These are phyloP conservation scores for Neolamprologus kungweensis DNA, from an alignment of 2,113 vertebrate species.

Conservation along the genomic window DNA sequence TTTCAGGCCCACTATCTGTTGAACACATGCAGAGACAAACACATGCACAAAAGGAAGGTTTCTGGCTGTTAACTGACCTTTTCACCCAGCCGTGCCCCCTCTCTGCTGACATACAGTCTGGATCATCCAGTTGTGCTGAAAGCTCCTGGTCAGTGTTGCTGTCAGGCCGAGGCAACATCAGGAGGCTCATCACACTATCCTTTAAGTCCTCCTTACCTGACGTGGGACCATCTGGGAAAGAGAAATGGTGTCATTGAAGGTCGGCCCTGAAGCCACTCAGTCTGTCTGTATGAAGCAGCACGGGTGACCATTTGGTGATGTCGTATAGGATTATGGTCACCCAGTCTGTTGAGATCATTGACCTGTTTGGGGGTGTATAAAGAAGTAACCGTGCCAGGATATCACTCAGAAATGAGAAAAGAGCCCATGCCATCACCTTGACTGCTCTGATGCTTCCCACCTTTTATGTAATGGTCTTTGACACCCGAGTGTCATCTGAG, in stretches of 20 bases:
- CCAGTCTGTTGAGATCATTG: conserved; percentile 35
- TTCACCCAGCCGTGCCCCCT: conserved; percentile 2
- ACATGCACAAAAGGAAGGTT: background rate
- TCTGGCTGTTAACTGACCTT: conserved; percentile 42
- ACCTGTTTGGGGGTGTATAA: background rate
- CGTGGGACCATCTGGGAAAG: conserved; percentile 29
- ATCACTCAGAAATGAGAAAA: background rate
- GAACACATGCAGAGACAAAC: background rate
- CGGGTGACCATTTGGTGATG: conserved; percentile 18
- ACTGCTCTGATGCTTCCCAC: conserved; percentile 17
- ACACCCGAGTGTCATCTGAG: conserved; percentile 34
- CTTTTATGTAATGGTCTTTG: conserved; percentile 39
- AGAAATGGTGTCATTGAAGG: conserved; percentile 9
- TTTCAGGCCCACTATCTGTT: background rate
- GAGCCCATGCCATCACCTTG: conserved; percentile 18
- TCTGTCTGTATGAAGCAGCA: conserved; percentile 13
- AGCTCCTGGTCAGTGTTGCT: background rate
- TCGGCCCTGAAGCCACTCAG: conserved; percentile 27
- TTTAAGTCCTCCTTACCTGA: background rate
- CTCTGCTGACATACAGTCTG: conserved; percentile 1
- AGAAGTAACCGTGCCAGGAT: background rate
- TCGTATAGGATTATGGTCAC: conserved; percentile 8
- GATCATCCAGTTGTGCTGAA: conserved; percentile 47
- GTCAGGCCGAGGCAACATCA: background rate
- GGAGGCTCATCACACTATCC: conserved; percentile 6